Percentiles rank a stretch among this genome's conserved stretches.
Conservation (phyloP, 2,888 invertebrate species). For the Chydorus sphaericus region DNA sequence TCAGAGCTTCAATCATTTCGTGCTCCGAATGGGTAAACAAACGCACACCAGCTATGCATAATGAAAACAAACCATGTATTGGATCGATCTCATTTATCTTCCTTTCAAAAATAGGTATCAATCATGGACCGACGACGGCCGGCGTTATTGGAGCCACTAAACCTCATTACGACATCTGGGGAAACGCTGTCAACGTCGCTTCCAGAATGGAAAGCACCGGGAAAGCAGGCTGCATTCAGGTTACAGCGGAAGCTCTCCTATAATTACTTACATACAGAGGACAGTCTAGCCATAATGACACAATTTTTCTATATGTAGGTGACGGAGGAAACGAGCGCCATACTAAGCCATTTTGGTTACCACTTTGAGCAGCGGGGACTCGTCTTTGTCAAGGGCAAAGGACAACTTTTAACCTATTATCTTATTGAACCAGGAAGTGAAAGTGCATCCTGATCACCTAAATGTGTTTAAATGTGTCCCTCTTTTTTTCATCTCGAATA, state of each 20-base stretch:
- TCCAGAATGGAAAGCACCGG: constrained; percentile 84
- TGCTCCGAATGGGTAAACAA: constrained; percentile 58
- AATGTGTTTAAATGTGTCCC: not conserved
- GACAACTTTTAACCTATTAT: constrained; percentile 89
- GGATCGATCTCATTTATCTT: too few species aligned
- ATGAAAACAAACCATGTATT: too few species aligned
- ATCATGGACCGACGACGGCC: constrained; percentile 89
- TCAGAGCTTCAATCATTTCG: constrained; percentile 89
- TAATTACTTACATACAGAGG: not conserved
- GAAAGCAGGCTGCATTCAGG: constrained; percentile 86
- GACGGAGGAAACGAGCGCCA: constrained; percentile 83
- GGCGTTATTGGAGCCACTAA: constrained; percentile 90
- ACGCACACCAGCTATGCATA: not conserved
- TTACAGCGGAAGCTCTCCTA: constrained; percentile 28
- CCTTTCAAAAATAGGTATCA: constrained; percentile 44
- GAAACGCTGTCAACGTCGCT: constrained; percentile 92
- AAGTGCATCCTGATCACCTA: not conserved
- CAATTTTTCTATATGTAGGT: constrained; percentile 43
- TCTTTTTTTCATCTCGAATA: not conserved
- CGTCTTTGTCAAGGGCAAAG: constrained; percentile 93
- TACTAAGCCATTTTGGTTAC: constrained; percentile 77
- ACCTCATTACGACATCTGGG: constrained; percentile 94
- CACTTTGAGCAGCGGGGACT: constrained; percentile 85
- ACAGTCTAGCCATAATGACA: not conserved
- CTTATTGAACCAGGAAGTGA: constrained; percentile 40